Evolutionary conservation across 2,113 vertebrate genomes (phyloP).

Genomic region (Anarrhichthys ocellatus): DNA sequence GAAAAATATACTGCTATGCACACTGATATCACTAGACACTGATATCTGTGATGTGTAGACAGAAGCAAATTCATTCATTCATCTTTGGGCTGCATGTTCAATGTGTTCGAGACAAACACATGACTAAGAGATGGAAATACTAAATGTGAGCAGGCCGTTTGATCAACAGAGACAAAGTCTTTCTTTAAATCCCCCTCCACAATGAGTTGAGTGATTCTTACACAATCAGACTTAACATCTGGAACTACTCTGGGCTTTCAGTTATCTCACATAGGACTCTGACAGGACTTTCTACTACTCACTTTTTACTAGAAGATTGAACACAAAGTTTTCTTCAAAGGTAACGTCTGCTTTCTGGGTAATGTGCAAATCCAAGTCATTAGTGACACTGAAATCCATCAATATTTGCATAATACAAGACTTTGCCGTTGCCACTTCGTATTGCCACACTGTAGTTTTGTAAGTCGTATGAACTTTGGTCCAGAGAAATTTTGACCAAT

Average conservation of each 20-base stretch:
- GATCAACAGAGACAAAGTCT: conserved; percentile 14
- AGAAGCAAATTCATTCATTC: neutral
- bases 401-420: conserved; percentile 54
- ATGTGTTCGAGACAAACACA: neutral
- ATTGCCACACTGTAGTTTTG: conserved; percentile 71
- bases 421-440: conserved; percentile 14
- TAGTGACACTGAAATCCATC: neutral
- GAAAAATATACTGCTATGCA: neutral
- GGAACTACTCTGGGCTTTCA: neutral
- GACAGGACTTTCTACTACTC: neutral
- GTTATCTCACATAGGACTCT: neutral
- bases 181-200: neutral
- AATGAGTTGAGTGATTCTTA: neutral
- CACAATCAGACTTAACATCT: neutral
- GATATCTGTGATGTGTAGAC: neutral
- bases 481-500: conserved; percentile 14
- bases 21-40: neutral
- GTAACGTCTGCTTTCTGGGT: neutral
- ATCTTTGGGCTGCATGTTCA: neutral
- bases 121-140: conserved; percentile 7
- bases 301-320: neutral
- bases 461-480: conserved; percentile 72
- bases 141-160: conserved; percentile 14
- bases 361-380: neutral
- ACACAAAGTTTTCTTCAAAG: neutral